Conservation (phyloP, 2,797 vertebrate species). For the Cheirogaleus major region DNA sequence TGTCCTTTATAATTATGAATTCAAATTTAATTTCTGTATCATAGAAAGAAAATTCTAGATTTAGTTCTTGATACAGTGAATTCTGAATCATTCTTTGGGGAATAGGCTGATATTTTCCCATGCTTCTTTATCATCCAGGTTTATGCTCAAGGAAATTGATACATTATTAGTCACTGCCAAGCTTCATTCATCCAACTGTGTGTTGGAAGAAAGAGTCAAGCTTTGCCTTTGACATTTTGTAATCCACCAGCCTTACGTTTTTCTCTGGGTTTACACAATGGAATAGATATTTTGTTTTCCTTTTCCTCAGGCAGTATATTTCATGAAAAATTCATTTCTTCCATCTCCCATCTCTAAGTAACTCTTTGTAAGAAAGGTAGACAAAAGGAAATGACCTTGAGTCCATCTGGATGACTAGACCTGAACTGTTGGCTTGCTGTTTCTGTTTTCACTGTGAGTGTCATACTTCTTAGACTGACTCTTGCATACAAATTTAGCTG, state of each 20-base stretch:
- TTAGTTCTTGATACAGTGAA: not conserved
- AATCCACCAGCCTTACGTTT: not conserved
- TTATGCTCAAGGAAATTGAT: not conserved
- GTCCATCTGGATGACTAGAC: conserved; percentile 54
- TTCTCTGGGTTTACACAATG: not conserved
- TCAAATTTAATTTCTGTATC: not conserved
- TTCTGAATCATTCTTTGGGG: not conserved
- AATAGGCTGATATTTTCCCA: not conserved
- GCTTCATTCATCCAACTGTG: not conserved
- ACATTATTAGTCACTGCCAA: not conserved
- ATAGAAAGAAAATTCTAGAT: not conserved
- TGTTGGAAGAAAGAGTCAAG: not conserved
- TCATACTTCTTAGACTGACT: conserved; percentile 51
- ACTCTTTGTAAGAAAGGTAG: conserved; percentile 7
- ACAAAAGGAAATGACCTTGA: conserved; percentile 56
- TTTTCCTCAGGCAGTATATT: conserved; percentile 46
- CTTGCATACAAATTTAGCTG: conserved; percentile 45
- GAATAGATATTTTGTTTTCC: not conserved
- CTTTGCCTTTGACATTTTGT: not conserved
- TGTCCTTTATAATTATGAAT: not conserved
- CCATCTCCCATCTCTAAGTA: not conserved
- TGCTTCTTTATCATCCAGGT: not conserved
- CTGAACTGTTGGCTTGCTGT: conserved; percentile 55
- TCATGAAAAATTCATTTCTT: conserved; percentile 57
- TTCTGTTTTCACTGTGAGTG: conserved; percentile 52